Evolutionary conservation across 2,797 vertebrate species (phyloP), one percentile per base, ranked within the genome.

Genomic region (Sebastes goodei): DNA sequence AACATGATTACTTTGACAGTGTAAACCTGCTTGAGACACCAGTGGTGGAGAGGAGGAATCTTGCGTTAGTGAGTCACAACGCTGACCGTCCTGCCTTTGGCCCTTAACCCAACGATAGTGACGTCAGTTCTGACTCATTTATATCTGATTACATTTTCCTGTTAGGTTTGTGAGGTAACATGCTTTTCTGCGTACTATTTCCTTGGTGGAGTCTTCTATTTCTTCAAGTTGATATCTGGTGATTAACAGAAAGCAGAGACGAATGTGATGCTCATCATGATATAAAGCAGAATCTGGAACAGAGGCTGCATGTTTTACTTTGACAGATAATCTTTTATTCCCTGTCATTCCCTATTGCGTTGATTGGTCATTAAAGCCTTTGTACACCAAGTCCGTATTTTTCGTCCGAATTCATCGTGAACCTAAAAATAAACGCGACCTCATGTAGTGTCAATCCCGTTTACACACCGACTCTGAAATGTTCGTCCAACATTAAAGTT

Each of bases 1-100:
- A 88, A 81, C 87, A 83, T 82, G 86, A 92, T 93, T 92, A 82
- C 88, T 78, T 78, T 86, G 75, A 91, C 80, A 61, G 62, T 75
- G 67, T 86, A 75, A 88, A 90, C 84, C 89, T 86, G 81, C 62
- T 70, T 8, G 23, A 76, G 69, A 78, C 70, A 59, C 32, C 2
- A n/a, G 33, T 21, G 25, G 25, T 10, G 0, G 62, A 38, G 68
- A 57, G 55, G 62, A 67, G 27, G 33, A 59, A 59, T 20, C 20
- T 55, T 0, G 25, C 25, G 2, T 75, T n/a, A 30, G 29, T 56
- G 56, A 71, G 65, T 88, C 60, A 72, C 23, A 5, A n/a, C 11
- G 11, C 73, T 52, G 57, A 49, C 17, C 49, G 0, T 53, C 33
- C 14, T 12, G 55, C 25, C 35, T 60, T 57, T 52, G 62, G 33